Percentiles rank a stretch among this genome's conserved stretches.
Evolutionary conservation across 1,140 invertebrate species (phyloP).

Genomic region (Calephelis virginiensis): DNA sequence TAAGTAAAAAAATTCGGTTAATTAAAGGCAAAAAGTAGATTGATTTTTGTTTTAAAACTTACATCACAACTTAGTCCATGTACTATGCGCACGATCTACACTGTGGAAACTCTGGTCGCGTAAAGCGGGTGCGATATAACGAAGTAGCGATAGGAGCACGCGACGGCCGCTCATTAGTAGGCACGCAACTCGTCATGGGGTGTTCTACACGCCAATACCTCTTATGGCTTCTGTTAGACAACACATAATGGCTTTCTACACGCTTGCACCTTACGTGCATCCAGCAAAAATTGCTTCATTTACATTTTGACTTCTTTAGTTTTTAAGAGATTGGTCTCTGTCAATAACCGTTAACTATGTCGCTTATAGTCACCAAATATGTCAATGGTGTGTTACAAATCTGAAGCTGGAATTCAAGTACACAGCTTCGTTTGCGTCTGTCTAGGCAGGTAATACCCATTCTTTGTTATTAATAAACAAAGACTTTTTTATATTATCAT

Average conservation of each 20-base stretch:
- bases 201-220: slow-evolving; percentile 45
- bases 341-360: too few species aligned
- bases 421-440: too few species aligned
- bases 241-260: slow-evolving; percentile 53
- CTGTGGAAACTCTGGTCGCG: slow-evolving; percentile 17
- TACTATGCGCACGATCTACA: neutral
- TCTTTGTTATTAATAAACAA: too few species aligned
- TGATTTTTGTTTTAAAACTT: neutral
- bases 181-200: slow-evolving; percentile 55
- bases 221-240: slow-evolving; percentile 59
- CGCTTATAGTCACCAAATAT: too few species aligned
- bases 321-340: too few species aligned
- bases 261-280: slow-evolving; percentile 32
- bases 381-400: too few species aligned
- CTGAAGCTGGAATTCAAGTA: too few species aligned
- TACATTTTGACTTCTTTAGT: too few species aligned
- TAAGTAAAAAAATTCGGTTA: neutral
- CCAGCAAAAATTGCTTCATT: neutral
- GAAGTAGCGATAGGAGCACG: slow-evolving; percentile 65
- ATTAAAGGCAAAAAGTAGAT: neutral
- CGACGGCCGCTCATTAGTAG: slow-evolving; percentile 67
- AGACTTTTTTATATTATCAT: too few species aligned
- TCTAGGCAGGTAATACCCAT: too few species aligned
- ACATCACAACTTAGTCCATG: neutral
- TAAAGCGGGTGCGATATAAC: slow-evolving; percentile 58